These are phyloP conservation scores for Peromyscus californicus DNA, from an alignment of 2,113 vertebrate genomes.

Conservation along the genomic window DNA sequence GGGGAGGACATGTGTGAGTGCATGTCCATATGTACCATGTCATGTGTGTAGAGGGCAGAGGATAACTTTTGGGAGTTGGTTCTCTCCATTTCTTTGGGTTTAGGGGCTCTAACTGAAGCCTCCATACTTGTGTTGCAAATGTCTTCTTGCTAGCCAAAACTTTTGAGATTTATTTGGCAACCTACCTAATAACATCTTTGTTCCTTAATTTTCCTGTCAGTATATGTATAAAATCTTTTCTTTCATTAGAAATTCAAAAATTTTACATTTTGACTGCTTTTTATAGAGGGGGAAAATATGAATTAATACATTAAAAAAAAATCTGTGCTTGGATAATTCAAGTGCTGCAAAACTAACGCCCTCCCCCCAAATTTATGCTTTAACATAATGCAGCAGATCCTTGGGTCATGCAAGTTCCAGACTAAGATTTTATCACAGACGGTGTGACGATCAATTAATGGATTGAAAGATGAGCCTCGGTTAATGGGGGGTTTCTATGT, in stretches of 20 bases:
- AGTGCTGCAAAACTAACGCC: not conserved
- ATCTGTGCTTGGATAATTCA: not conserved
- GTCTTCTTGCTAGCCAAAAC: not conserved
- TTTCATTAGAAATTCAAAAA: not conserved
- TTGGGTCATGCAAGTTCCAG: not conserved
- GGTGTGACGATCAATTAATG: not conserved
- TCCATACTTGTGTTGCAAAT: no score
- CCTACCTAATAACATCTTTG: not conserved
- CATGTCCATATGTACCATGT: not conserved
- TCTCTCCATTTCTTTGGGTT: no score
- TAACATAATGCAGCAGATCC: not conserved
- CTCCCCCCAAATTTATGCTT: not conserved
- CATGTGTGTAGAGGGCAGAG: no score
- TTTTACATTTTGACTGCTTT: not conserved
- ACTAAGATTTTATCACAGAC: not conserved
- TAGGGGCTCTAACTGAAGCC: no score
- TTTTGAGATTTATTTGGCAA: not conserved
- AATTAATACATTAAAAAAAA: not conserved
- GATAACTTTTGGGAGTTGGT: not conserved
- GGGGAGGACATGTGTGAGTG: not conserved
- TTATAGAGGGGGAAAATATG: not conserved
- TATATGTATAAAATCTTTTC: not conserved
- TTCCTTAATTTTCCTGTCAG: slow-evolving; percentile 16
- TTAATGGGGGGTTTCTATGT: not conserved
- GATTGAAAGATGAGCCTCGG: not conserved